phyloP scores from a whole-genome alignment of 2,797 vertebrate species.

The Cheirogaleus major region DNA sequence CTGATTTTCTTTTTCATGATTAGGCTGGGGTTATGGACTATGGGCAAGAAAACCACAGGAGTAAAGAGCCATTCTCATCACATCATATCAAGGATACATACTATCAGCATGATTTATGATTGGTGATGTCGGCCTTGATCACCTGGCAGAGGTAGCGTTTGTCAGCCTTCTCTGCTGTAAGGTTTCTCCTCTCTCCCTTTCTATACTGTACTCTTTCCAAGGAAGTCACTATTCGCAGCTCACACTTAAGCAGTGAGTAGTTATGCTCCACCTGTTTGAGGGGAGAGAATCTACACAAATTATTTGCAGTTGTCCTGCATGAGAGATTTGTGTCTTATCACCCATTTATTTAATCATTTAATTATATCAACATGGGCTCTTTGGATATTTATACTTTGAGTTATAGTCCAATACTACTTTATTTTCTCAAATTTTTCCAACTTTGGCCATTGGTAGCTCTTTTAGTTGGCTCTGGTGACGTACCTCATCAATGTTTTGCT shows the following conservation, averaged over 20 bases:
- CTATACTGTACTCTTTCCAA: neutral
- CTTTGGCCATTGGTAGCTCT: neutral
- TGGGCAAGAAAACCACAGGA: neutral
- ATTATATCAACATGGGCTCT: neutral
- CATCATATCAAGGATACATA: neutral
- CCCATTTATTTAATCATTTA: neutral
- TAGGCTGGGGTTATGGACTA: neutral
- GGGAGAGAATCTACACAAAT: neutral
- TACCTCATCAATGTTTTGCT: neutral
- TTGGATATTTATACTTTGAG: neutral
- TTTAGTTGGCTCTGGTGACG: neutral
- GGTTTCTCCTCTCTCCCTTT: neutral
- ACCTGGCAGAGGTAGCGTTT: neutral
- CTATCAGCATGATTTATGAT: neutral
- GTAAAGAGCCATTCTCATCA: neutral
- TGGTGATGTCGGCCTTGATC: neutral
- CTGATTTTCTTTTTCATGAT: neutral
- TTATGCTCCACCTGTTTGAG: neutral
- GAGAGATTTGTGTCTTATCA: neutral
- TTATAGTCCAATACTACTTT: neutral
- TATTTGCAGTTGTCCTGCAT: neutral
- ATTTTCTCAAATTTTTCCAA: neutral
- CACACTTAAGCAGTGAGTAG: neutral
- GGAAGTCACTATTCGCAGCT: neutral
- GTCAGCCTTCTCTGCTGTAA: neutral